These are phyloP conservation scores for Turritopsis rubra DNA, from an alignment of 30 jellyfish, hydroid and myxozoan genomes.

Conservation along the genomic window DNA sequence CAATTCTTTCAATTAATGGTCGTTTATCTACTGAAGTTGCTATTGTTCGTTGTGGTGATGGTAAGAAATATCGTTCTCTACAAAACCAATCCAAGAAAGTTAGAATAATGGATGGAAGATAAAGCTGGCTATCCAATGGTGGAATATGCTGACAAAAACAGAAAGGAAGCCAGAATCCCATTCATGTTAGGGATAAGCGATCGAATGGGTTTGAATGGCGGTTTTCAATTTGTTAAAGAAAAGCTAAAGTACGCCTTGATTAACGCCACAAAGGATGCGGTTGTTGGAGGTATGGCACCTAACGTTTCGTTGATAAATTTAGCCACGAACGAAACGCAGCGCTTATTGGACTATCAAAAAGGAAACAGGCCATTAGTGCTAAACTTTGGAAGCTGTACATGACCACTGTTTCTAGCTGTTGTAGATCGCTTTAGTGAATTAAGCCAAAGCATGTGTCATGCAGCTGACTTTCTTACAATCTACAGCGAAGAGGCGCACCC, in stretches of 20 bases:
- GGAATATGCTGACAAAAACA: not conserved
- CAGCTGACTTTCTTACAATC: too few species aligned
- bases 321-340: too few species aligned
- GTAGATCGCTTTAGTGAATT: too few species aligned
- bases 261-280: not conserved
- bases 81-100: too few species aligned
- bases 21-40: not conserved
- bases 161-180: not conserved
- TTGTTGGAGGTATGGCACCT: not conserved
- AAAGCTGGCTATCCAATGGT: not conserved
- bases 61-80: not conserved
- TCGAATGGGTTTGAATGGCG: not conserved
- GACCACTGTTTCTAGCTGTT: too few species aligned
- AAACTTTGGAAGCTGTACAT: too few species aligned
- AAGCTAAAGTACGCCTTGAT: not conserved
- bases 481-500: too few species aligned
- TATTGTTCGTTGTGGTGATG: not conserved
- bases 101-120: not conserved
- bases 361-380: too few species aligned
- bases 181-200: not conserved
- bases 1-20: too few species aligned
- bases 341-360: too few species aligned
- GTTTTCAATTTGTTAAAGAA: not conserved
- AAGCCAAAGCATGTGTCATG: too few species aligned
- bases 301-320: not conserved